These are phyloP conservation scores for Coelopa pilipes DNA, from an alignment of 2,888 invertebrate species.

Conservation along the genomic window DNA sequence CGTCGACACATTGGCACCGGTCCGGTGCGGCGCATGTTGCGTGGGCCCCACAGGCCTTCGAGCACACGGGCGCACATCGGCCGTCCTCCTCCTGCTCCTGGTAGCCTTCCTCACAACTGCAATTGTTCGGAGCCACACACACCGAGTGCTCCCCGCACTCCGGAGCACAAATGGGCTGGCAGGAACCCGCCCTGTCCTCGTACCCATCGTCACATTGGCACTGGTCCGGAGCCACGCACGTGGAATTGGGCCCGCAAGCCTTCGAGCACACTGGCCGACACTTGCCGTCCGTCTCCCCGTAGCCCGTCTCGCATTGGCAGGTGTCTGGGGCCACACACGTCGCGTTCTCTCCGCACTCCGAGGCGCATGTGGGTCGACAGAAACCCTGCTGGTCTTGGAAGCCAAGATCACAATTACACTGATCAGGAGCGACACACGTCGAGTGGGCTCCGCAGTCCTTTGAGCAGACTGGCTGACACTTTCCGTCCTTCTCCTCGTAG, in stretches of 20 bases:
- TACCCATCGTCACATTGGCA: not conserved
- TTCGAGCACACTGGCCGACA: not conserved
- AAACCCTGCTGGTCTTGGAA: too few species aligned
- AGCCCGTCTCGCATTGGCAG: not conserved
- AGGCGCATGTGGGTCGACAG: too few species aligned
- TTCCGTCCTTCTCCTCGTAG: not conserved
- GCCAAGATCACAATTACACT: too few species aligned
- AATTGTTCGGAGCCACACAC: too few species aligned
- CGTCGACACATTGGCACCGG: not conserved
- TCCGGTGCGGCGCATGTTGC: not conserved
- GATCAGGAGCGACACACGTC: too few species aligned
- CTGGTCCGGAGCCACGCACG: not conserved
- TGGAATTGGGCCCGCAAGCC: not conserved
- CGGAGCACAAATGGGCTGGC: not conserved
- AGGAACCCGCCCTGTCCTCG: not conserved
- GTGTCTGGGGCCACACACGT: not conserved
- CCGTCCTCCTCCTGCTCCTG: not conserved
- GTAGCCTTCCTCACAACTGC: not conserved
- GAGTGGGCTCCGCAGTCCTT: not conserved
- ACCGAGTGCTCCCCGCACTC: not conserved
- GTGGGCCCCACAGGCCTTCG: not conserved
- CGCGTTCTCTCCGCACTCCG: not conserved
- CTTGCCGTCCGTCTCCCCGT: not conserved
- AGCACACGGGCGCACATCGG: not conserved
- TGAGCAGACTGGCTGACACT: not conserved